phyloP scores from a whole-genome alignment of 1,140 invertebrate genomes.

The silkworm (Bombyx mori) region ASM3026992v2 NC_085127.1:9411001-9411500 shows the following conservation, averaged over 20 bases:
- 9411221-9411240: too few relatives aligned
- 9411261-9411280: too few relatives aligned
- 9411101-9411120: neutral
- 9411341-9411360: neutral
- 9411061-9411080: constrained; percentile 1
- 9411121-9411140: constrained; percentile 2
- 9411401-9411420: constrained; percentile 35
- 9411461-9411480: constrained; percentile 63
- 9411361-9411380: too few relatives aligned
- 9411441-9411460: constrained; percentile 52
- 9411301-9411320: too few relatives aligned
- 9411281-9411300: too few relatives aligned
- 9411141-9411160: too few relatives aligned
- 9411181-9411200: too few relatives aligned
- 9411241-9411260: too few relatives aligned
- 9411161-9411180: too few relatives aligned
- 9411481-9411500: constrained; percentile 57
- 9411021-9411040: constrained; percentile 27
- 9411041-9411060: constrained; percentile 17
- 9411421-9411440: constrained; percentile 21
- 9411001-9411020: constrained; percentile 32
- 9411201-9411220: too few relatives aligned
- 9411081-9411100: constrained; percentile 7
- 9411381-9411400: neutral
- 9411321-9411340: neutral